Evolutionary conservation across 2,888 invertebrate genomes (phyloP), one percentile per base, ranked within the genome.

Genomic region (Colostygia pectinataria): DNA sequence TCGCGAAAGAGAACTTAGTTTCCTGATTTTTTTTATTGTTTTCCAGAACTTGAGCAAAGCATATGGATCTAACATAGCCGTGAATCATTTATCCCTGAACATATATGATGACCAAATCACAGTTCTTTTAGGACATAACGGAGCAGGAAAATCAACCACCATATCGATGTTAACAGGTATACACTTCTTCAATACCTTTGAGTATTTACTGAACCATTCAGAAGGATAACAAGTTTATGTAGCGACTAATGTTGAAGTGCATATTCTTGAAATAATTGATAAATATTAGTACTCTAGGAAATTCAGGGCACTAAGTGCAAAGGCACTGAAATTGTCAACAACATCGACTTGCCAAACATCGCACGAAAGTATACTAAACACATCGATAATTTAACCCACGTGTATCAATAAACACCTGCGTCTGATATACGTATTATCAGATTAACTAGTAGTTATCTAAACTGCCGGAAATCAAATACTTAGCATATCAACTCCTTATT

Each of bases 111-210:
- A 95, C 53, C 97, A 98, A 85, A 97, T 98, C 53, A 97, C 97
- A 0, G 96, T 96, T 0, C 59, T 91, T 27, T 71, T 91, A 5
- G 91, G 91, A 0, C 91, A 91, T 66, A 97, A 97, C 69, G 98
- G 98, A 2, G 98, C 98, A 36, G 98, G 98, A 6, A 98, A 98
- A 89, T 97, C 97, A 0, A 98, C 98, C 0, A 97, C 97, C 0
- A 97, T 98, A 91, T 96, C 96, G 0, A 97, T 98, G 94, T 83
- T 98, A 31, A 97, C 97, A 27, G 98, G 93, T 93, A 66, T 14
- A 1, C 4, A 3, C 12, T 15, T 12, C 9, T 38, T 25, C 28
- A 38, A 28, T 28, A 9, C 14, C 15, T 38, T 53, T 23, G 33
- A 31, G 13, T 34, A 7, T 29, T 38, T 38, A 31, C 33, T 10